Base-by-base conservation (phyloP, 2,888 invertebrate species). In the Mayetiola destructor region DNA sequence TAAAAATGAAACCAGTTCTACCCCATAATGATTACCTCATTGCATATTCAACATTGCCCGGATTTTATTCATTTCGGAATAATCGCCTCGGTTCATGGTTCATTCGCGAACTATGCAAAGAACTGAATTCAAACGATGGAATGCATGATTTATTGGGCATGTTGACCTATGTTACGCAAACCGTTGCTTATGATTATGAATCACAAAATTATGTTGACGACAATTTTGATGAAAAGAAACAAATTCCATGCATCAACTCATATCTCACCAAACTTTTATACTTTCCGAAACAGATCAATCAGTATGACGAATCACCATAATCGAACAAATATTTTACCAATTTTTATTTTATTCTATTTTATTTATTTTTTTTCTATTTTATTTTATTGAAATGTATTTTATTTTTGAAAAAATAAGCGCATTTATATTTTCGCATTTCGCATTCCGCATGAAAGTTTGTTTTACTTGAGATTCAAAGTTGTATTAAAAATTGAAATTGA, bases 31-130 rank as follows among this genome's bases (percentile, higher is more conserved):
- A 48, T 10, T 48, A 27, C 16, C 3, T 48, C 1, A n/a, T 48
- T 10, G 27, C 29, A 2, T 48, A 48, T 27, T 16, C 48, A 14
- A n/a, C 27, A 5, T 27, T 48, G n/a, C 29, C 48, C 16, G 54
- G 54, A 36, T 35, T 20, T 66, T 83, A 75, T 65, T 82, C 84
- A 1, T 84, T 81, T 76, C 72, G 84, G 4, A 82, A 82, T 66
- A 77, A 80, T 27, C 74, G 75, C 52, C 74, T 75, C 21, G 85
- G 85, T 2, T 81, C 84, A 1, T 85, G 84, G 82, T 87, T 85
- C 65, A 79, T 87, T 56, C 84, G 85, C 67, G 70, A 80, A 3
- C 67, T 87, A 40, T 81, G 80, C 63, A 64, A 73, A 3, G 79
- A 80, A 10, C 64, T 85, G 18, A 66, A 69, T 4, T 64, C 70